phyloP scores from a whole-genome alignment of 2,113 vertebrate genomes.

The Danionella cerebrum region DNA sequence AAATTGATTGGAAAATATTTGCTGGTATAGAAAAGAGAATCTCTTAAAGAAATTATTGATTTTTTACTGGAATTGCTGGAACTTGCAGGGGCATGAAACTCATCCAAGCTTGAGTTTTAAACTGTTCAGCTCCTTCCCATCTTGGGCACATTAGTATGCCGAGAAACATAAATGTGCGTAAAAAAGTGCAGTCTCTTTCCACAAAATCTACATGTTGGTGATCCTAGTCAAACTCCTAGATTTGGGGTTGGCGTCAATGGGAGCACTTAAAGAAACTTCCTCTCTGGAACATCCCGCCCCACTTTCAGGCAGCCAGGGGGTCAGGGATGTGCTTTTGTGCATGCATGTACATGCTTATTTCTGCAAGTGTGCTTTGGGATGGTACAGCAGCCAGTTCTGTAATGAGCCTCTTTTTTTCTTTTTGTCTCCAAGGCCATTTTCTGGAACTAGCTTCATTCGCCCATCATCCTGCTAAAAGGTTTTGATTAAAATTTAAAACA shows the following conservation, averaged over 20 bases:
- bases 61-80: too few relatives aligned
- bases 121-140: background rate
- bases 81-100: background rate
- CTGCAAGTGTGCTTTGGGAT: background rate
- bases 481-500: slow-evolving; percentile 36
- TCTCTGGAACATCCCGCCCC: slow-evolving; percentile 9
- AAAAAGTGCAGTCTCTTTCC: background rate
- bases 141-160: background rate
- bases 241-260: background rate
- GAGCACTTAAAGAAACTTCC: slow-evolving; percentile 16
- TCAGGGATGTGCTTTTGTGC: background rate
- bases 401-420: slow-evolving; percentile 11
- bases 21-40: too few relatives aligned
- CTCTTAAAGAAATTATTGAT: too few relatives aligned
- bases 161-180: background rate
- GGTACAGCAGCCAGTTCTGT: background rate
- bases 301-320: slow-evolving; percentile 37
- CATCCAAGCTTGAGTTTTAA: background rate
- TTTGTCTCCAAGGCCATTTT: slow-evolving; percentile 30
- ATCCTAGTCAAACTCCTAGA: slow-evolving; percentile 14
- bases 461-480: slow-evolving; percentile 34
- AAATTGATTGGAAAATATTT: too few relatives aligned
- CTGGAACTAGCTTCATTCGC: slow-evolving; percentile 15
- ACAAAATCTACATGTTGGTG: slow-evolving; percentile 4
- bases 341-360: background rate